Percentiles rank a stretch among this genome's conserved stretches.
Conservation (phyloP, 2,113 vertebrate genomes). For the Proteles cristata region DNA sequence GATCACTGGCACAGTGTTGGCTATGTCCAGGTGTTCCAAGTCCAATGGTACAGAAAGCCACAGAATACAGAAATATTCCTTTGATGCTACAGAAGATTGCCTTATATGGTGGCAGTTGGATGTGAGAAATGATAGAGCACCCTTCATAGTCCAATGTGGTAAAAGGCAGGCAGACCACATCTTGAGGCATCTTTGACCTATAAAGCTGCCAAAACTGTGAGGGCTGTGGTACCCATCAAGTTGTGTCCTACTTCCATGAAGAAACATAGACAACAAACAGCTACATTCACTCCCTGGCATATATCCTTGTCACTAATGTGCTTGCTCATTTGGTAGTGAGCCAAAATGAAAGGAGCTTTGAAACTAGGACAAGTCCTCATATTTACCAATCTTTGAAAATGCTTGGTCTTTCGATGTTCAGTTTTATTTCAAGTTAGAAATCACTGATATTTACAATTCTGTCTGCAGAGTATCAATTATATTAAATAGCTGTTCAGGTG, state of each 20-base stretch:
- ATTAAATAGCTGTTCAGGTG: not conserved
- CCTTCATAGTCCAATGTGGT: not conserved
- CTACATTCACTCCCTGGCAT: not conserved
- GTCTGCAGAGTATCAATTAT: not conserved
- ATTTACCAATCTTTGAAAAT: not conserved
- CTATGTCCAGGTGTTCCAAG: not conserved
- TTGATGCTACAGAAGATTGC: not conserved
- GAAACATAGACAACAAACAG: not conserved
- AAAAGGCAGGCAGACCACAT: not conserved
- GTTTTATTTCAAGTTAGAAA: conserved; percentile 9
- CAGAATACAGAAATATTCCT: not conserved
- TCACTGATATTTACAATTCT: not conserved
- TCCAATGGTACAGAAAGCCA: not conserved
- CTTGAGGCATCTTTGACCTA: not conserved
- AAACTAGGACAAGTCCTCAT: not conserved
- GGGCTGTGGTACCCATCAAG: not conserved
- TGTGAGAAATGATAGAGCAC: not conserved
- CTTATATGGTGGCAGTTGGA: not conserved
- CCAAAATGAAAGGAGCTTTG: not conserved
- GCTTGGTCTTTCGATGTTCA: not conserved
- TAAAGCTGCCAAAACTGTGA: not conserved
- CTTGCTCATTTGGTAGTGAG: not conserved
- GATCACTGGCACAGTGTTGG: not conserved
- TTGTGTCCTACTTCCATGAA: not conserved
- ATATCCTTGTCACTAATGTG: not conserved